Conservation (phyloP, 2,113 vertebrate species). For the Ammodytes marinus region DNA sequence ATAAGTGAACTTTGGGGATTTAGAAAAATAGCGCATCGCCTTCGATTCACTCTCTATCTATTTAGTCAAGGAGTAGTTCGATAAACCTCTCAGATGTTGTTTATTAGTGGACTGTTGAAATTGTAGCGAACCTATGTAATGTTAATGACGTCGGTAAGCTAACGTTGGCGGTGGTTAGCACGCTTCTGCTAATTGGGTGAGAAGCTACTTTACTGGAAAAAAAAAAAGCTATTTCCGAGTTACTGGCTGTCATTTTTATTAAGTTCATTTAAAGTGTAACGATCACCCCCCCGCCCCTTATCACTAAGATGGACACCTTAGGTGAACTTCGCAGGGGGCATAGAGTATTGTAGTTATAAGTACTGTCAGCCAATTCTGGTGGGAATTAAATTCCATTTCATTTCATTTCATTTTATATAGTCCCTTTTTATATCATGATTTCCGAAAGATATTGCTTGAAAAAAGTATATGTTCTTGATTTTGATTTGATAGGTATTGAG, state of each 20-base stretch:
- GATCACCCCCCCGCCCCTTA: accelerated
- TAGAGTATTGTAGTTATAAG: background rate
- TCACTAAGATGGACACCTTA: background rate
- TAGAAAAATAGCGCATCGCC: background rate
- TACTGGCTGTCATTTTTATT: background rate
- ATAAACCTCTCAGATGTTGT: background rate
- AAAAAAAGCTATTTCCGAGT: background rate
- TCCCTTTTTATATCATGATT: too few relatives aligned
- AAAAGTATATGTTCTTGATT: too few relatives aligned
- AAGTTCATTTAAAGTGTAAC: background rate
- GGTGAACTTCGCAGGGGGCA: background rate
- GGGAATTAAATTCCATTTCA: too few relatives aligned
- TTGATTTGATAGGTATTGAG: too few relatives aligned
- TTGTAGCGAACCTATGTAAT: background rate
- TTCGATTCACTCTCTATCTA: accelerated
- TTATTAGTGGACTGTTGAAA: background rate
- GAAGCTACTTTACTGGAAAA: background rate
- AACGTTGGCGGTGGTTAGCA: slow-evolving; percentile 61
- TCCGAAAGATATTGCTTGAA: too few relatives aligned
- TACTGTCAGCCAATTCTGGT: too few relatives aligned
- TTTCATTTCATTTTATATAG: too few relatives aligned
- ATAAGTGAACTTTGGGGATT: slow-evolving; percentile 16
- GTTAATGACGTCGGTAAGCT: slow-evolving; percentile 52
- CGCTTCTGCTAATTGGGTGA: slow-evolving; percentile 42
- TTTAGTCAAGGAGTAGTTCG: background rate